Evolutionary conservation across 2,113 vertebrate genomes (phyloP).

Genomic region (Todiramphus chloris): DNA sequence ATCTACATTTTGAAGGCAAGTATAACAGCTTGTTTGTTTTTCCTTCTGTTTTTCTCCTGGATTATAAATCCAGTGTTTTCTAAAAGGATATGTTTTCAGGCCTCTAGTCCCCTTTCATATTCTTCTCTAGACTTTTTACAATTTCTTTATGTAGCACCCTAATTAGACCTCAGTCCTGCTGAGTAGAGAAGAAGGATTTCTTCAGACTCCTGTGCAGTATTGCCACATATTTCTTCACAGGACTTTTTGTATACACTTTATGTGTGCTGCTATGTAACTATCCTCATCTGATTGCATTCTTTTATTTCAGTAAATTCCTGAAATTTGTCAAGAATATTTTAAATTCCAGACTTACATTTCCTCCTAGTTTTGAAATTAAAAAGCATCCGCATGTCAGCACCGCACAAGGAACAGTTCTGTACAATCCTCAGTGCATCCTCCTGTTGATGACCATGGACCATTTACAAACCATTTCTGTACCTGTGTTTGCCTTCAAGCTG

Average conservation of each 20-base stretch:
- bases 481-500: background rate
- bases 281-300: background rate
- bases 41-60: background rate
- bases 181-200: background rate
- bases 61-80: background rate
- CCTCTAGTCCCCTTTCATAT: background rate
- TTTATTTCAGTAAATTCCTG: background rate
- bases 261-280: background rate
- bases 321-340: background rate
- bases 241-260: background rate
- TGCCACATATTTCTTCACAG: background rate
- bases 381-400: fast-evolving
- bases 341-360: background rate
- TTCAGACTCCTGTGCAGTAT: background rate
- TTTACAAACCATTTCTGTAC: background rate
- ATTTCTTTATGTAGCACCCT: background rate
- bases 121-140: background rate
- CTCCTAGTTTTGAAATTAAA: background rate
- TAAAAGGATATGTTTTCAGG: background rate
- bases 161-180: background rate
- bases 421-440: background rate
- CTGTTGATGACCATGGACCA: background rate
- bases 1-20: background rate
- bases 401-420: background rate
- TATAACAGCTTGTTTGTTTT: background rate